phyloP scores from a whole-genome alignment of 2,113 vertebrate species.

The Elephantulus edwardii region DNA sequence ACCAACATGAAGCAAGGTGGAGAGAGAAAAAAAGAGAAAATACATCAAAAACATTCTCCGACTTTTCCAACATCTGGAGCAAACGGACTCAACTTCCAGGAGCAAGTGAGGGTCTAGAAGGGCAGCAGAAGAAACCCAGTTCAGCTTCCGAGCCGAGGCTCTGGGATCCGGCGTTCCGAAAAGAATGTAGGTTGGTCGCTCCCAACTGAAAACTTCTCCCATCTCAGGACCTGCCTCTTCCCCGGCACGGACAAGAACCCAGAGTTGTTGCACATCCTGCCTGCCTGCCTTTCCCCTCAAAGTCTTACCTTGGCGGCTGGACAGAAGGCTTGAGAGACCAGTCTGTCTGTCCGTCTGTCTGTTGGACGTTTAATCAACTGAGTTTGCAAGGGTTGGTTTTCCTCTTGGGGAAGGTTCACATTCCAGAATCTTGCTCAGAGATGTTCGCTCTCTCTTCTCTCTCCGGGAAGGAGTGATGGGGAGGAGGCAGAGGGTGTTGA shows the following conservation, averaged over 20 bases:
- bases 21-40: neutral
- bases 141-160: neutral
- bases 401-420: conserved; percentile 72
- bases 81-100: conserved; percentile 66
- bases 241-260: conserved; percentile 36
- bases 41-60: conserved; percentile 55
- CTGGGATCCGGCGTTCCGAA: neutral
- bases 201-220: conserved; percentile 79
- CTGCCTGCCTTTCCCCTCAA: conserved; percentile 7
- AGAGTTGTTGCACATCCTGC: conserved; percentile 44
- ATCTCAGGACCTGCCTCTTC: conserved; percentile 62
- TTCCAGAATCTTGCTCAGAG: conserved; percentile 72
- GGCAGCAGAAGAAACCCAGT: conserved; percentile 45
- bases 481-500: conserved; percentile 29
- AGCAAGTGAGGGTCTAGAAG: conserved; percentile 35
- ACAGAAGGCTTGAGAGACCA: conserved; percentile 62
- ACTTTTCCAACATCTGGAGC: conserved; percentile 68
- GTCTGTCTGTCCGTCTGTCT: conserved; percentile 58
- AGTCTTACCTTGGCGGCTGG: conserved; percentile 78
- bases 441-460: conserved; percentile 9
- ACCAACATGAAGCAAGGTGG: conserved; percentile 13
- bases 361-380: conserved; percentile 75
- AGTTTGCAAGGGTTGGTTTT: conserved; percentile 77
- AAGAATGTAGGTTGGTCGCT: conserved; percentile 71
- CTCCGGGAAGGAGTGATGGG: conserved; percentile 64